Evolutionary conservation across 2,888 invertebrate genomes (phyloP), one percentile per base, ranked within the genome.

Genomic region (Apodemia hepburni): DNA sequence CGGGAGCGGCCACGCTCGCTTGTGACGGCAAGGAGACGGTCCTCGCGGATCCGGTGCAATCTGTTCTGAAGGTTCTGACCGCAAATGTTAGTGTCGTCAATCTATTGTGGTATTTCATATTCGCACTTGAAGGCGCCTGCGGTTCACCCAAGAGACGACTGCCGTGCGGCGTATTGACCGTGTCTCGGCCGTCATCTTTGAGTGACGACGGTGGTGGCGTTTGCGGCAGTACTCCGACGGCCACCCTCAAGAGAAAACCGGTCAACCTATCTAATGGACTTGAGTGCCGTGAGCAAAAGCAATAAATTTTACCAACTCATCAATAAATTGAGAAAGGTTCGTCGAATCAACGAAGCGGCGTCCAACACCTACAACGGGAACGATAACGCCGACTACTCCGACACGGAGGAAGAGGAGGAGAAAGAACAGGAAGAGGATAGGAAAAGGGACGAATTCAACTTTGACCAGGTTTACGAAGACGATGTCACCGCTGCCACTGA

Each of bases 51-150:
- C 57, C 57, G 57, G 57, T 33, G 33, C 7, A 7, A 33, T 7
- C 33, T 33, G 33, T 33, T 33, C 33, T 33, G 33, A 33, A 33
- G 33, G 33, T 7, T 7, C 8, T 33, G 33, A 29, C 27, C 22
- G 57, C 57, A 57, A 57, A 57, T n/a, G 59, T 42, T n/a, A 12
- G 59, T 18, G 59, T 42, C 42, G 59, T 59, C 38, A 59, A 59
- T 59, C 22, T 42, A 59, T 45, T 59, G 59, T 38, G 59, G 59
- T 59, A 59, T 59, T 38, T 59, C 18, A 59, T 59, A 38, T 59
- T 59, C 15, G 12, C 59, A 18, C 59, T 59, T 5, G 59, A 59
- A 38, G 59, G 59, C 27, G 59, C 45, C 38, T 59, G 59, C 59
- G 59, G 59, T 59, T 59, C 59, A 22, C 45, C 27, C 18, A 35